Evolutionary conservation across 2,888 invertebrate genomes (phyloP).

Genomic region (Apamea sordens): DNA sequence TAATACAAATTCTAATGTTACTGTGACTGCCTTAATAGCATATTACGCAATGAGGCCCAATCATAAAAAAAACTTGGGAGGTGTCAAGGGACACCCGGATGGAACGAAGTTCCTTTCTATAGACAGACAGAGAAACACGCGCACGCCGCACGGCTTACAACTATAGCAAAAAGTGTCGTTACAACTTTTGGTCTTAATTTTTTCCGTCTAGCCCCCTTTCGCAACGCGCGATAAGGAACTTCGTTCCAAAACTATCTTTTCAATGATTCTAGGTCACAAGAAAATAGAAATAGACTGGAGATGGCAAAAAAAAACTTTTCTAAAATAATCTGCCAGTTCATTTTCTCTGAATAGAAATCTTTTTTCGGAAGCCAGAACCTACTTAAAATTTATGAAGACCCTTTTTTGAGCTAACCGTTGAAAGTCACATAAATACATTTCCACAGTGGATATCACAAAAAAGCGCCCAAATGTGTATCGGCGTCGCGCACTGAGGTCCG

Average conservation of each 20-base stretch:
- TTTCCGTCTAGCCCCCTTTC: no score
- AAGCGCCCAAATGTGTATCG: neutral
- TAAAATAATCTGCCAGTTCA: slow-evolving; percentile 22
- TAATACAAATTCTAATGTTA: neutral
- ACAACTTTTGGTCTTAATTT: no score
- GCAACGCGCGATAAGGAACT: no score
- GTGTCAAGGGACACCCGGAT: no score
- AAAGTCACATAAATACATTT: slow-evolving; percentile 37
- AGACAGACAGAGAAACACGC: no score
- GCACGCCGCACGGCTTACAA: no score
- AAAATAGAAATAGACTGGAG: neutral
- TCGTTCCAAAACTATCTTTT: neutral
- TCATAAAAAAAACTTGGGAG: neutral
- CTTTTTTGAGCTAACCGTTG: slow-evolving; percentile 48
- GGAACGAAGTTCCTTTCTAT: no score
- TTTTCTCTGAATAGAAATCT: slow-evolving; percentile 31
- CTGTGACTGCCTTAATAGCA: neutral
- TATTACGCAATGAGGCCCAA: neutral
- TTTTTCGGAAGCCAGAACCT: slow-evolving; percentile 26
- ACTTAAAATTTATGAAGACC: slow-evolving; percentile 59
- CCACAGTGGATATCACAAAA: slow-evolving; percentile 4
- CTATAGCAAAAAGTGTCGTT: no score
- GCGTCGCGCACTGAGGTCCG: neutral
- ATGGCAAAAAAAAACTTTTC: no score
- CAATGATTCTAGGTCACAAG: neutral